These are phyloP conservation scores for Phyto melanocephala DNA, from an alignment of 2,888 invertebrate species.

Conservation along the genomic window DNA sequence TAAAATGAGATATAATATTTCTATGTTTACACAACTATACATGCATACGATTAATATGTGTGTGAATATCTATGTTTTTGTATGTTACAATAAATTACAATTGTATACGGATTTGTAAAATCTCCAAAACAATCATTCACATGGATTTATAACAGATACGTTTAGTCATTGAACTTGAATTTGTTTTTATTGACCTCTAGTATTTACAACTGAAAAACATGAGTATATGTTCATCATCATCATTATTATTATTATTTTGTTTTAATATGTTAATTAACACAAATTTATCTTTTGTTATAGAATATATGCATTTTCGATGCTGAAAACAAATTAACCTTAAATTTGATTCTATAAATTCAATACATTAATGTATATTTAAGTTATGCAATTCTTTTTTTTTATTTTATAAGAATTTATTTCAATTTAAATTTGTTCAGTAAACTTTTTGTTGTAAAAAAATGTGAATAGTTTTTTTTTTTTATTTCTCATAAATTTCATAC, in stretches of 20 bases:
- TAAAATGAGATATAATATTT: too few relatives aligned
- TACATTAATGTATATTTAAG: not conserved
- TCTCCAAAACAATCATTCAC: too few relatives aligned
- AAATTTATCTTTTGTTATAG: not conserved
- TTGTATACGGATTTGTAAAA: too few relatives aligned
- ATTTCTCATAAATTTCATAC: too few relatives aligned
- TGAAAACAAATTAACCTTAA: slow-evolving; percentile 12
- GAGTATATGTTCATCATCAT: too few relatives aligned
- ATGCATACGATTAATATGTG: too few relatives aligned
- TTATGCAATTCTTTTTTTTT: not conserved
- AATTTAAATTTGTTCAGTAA: not conserved
- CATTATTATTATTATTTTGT: not conserved
- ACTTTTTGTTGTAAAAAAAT: not conserved
- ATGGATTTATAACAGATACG: too few relatives aligned
- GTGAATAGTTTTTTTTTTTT: too few relatives aligned
- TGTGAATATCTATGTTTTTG: too few relatives aligned
- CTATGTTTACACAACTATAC: too few relatives aligned
- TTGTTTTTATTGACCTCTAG: slow-evolving; percentile 5
- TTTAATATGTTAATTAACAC: not conserved
- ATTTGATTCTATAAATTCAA: slow-evolving; percentile 5
- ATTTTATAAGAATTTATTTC: not conserved
- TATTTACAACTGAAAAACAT: not conserved
- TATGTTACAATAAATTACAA: too few relatives aligned
- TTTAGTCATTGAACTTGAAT: slow-evolving; percentile 15
- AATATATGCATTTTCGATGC: not conserved